A percentile compares a stretch with the other conserved stretches of the same genome.
Evolutionary conservation across 2,113 vertebrate genomes (phyloP).

Genomic region (Oreochromis aureus): DNA sequence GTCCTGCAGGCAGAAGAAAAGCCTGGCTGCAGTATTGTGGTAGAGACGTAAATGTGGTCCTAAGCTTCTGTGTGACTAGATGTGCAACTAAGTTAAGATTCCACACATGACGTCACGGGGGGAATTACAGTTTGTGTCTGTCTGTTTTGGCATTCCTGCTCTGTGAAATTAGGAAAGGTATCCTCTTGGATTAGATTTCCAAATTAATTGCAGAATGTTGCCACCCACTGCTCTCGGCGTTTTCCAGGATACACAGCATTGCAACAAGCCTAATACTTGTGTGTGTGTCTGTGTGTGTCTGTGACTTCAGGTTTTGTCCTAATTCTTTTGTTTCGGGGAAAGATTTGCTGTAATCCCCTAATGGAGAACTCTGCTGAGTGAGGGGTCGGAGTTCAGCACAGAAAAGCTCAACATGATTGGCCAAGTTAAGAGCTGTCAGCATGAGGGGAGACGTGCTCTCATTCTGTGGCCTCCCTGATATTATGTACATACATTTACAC

Average conservation of each 20-base stretch:
- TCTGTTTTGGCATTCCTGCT: not conserved
- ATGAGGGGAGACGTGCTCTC: conserved; percentile 40
- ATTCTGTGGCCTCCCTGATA: conserved; percentile 21
- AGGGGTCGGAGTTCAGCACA: conserved; percentile 51
- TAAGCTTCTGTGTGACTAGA: not conserved
- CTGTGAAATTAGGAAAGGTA: conserved; percentile 10
- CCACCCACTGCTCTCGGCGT: conserved; percentile 27
- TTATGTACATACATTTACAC: conserved; percentile 27
- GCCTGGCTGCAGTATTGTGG: not conserved
- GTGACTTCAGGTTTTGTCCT: conserved; percentile 26
- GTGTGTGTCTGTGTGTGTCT: conserved; percentile 8
- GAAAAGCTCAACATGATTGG: conserved; percentile 57
- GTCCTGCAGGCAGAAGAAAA: not conserved
- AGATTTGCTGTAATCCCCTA: conserved; percentile 67
- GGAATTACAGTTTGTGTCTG: not conserved
- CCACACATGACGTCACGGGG: not conserved
- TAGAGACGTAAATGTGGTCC: not conserved
- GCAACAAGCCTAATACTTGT: not conserved
- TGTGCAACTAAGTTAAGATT: not conserved
- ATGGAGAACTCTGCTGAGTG: conserved; percentile 46
- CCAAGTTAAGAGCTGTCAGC: conserved; percentile 60
- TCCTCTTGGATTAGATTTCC: conserved; percentile 14
- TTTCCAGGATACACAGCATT: conserved; percentile 30
- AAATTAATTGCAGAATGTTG: conserved; percentile 37
- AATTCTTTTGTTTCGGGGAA: conserved; percentile 58